Percentiles rank a stretch among this genome's conserved stretches.
Conservation (phyloP, 2,888 invertebrate genomes). For the Odontocolon sp. region DNA sequence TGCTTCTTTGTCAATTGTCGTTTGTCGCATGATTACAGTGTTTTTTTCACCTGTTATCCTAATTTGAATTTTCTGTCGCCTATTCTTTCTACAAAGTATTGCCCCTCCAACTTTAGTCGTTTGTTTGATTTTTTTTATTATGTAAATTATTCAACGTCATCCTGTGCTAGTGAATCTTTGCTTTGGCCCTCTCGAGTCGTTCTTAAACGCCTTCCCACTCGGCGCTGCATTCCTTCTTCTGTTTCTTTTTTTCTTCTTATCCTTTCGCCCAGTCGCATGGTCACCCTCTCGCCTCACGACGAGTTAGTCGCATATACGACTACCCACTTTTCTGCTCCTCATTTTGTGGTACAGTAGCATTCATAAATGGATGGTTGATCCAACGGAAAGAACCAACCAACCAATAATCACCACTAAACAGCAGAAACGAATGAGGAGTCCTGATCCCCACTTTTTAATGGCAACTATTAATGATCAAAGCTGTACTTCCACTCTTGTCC, state of each 20-base stretch:
- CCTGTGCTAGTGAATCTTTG: conserved; percentile 16
- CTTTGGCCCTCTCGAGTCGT: conserved; percentile 11
- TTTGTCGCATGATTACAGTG: conserved; percentile 43
- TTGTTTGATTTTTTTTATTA: neutral
- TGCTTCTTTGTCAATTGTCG: conserved; percentile 29
- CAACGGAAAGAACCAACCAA: too few relatives aligned
- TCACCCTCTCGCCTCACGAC: neutral
- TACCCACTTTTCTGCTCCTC: too few relatives aligned
- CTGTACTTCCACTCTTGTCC: neutral
- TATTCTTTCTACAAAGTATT: neutral
- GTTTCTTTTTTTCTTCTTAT: conserved; percentile 5
- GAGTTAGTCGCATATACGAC: too few relatives aligned
- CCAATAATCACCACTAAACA: too few relatives aligned
- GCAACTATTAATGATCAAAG: too few relatives aligned
- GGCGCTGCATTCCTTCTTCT: conserved; percentile 36
- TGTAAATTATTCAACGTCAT: conserved; percentile 18
- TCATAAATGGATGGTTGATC: too few relatives aligned
- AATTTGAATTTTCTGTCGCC: neutral
- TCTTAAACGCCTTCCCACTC: conserved; percentile 27
- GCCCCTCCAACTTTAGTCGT: neutral
- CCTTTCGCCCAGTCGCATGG: neutral
- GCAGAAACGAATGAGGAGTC: too few relatives aligned
- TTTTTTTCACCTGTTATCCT: conserved; percentile 8
- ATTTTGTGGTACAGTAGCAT: too few relatives aligned
- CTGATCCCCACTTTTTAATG: too few relatives aligned